A percentile compares a stretch with the other conserved stretches of the same genome.
phyloP scores from a whole-genome alignment of 2,113 vertebrate genomes.

The Lucifuga dentata region DNA sequence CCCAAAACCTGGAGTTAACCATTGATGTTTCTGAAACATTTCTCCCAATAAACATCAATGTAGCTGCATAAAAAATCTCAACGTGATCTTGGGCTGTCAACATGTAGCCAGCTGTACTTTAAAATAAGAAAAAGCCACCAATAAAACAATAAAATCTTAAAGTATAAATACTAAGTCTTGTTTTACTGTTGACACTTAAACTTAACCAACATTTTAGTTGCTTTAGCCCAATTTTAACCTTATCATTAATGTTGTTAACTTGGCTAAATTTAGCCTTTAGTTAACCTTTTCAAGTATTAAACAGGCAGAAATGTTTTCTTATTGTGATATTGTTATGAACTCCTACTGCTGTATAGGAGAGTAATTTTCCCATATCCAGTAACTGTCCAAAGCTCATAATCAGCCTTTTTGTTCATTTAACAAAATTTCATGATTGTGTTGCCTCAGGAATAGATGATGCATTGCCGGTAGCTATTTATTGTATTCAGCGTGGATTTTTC shows the following conservation, averaged over 20 bases:
- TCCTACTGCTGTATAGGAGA: conserved; percentile 22
- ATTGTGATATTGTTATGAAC: conserved; percentile 25
- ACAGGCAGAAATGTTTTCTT: not conserved
- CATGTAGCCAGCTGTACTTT: conserved; percentile 36
- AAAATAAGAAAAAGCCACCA: conserved; percentile 16
- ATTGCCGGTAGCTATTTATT: conserved; percentile 18
- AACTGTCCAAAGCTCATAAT: no score
- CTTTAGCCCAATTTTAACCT: not conserved
- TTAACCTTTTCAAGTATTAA: conserved; percentile 22
- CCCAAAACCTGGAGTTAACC: conserved; percentile 39
- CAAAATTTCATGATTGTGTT: no score
- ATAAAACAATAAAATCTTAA: not conserved
- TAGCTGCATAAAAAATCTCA: conserved; percentile 10
- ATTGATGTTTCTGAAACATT: conserved; percentile 47
- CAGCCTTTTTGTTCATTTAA: no score
- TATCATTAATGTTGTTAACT: not conserved
- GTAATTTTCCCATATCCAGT: no score
- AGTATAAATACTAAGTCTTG: no score
- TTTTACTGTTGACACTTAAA: not conserved
- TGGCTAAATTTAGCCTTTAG: conserved; percentile 13
- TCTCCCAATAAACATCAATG: conserved; percentile 19
- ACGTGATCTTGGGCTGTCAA: conserved; percentile 25
- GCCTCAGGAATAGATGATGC: conserved; percentile 24
- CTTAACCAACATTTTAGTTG: not conserved
- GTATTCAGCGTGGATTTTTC: conserved; percentile 21